Evolutionary conservation across 1,140 invertebrate species (phyloP).

Genomic region (Bombus affinis): DNA sequence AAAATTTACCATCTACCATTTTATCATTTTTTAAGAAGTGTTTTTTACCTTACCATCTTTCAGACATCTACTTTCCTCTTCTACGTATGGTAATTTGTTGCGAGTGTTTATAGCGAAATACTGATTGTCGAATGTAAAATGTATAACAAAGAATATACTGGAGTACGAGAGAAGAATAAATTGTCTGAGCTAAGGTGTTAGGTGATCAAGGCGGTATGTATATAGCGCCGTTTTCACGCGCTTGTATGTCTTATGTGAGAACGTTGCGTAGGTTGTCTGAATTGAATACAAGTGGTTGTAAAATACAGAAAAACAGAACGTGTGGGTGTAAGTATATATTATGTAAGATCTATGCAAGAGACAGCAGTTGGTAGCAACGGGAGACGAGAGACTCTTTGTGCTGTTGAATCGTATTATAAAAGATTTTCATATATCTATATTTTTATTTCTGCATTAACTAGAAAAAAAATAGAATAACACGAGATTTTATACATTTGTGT

Average conservation of each 20-base stretch:
- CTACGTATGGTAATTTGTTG: not conserved
- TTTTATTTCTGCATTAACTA: not conserved
- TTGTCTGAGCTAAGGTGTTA: not conserved
- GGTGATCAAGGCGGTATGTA: not conserved
- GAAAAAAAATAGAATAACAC: not conserved
- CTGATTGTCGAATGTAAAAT: not conserved
- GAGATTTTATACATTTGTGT: not conserved
- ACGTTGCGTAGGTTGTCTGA: not conserved
- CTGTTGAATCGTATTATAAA: not conserved
- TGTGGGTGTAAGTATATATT: not conserved
- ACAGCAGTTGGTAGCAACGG: not conserved
- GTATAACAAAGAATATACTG: not conserved
- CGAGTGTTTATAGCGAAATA: not conserved
- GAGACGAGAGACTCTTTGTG: not conserved
- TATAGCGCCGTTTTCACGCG: not conserved
- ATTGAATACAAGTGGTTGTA: not conserved
- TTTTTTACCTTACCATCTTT: too few relatives aligned
- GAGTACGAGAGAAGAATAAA: not conserved
- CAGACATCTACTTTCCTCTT: not conserved
- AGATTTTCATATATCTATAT: not conserved
- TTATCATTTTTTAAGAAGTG: too few relatives aligned
- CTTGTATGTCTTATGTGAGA: not conserved
- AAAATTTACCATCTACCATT: too few relatives aligned
- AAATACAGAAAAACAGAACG: not conserved
- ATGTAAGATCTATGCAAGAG: not conserved